phyloP scores from a whole-genome alignment of 2,113 vertebrate genomes.

The Tetraodon nigroviridis region DNA sequence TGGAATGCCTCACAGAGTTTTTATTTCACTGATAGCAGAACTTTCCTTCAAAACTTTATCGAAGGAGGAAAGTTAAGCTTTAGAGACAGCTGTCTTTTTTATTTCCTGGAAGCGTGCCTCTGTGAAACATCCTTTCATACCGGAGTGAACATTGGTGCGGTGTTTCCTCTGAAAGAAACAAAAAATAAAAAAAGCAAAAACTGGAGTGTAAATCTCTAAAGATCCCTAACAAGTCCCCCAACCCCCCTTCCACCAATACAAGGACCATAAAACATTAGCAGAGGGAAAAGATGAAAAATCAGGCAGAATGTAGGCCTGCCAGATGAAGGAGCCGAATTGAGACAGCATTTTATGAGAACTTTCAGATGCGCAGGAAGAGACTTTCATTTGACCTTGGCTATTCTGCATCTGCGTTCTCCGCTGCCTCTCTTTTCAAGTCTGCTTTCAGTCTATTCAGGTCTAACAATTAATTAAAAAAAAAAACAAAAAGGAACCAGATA shows the following conservation, averaged over 20 bases:
- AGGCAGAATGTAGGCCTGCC: slow-evolving; percentile 50
- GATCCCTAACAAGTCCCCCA: slow-evolving; percentile 67
- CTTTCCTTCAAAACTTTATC: slow-evolving; percentile 51
- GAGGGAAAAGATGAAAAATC: slow-evolving; percentile 35
- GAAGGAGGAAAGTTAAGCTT: slow-evolving; percentile 52
- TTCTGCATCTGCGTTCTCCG: not conserved
- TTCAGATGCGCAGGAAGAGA: slow-evolving; percentile 54
- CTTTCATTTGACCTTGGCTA: slow-evolving; percentile 58
- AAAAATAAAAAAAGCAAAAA: not conserved
- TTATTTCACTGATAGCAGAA: slow-evolving; percentile 50
- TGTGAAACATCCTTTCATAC: slow-evolving; percentile 66
- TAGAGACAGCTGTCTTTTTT: slow-evolving; percentile 51
- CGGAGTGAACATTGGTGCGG: slow-evolving; percentile 55
- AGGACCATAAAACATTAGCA: slow-evolving; percentile 68
- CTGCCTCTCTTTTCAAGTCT: not conserved
- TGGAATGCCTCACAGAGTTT: slow-evolving; percentile 56
- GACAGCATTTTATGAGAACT: slow-evolving; percentile 63
- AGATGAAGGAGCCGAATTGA: slow-evolving; percentile 64
- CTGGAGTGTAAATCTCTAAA: slow-evolving; percentile 68
- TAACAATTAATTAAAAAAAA: slow-evolving; percentile 11
- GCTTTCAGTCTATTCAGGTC: slow-evolving; percentile 2
- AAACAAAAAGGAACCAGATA: not conserved
- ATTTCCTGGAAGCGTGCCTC: slow-evolving; percentile 42
- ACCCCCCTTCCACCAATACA: slow-evolving; percentile 55
- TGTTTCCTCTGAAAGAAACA: slow-evolving; percentile 59